These are phyloP conservation scores for Burhinus oedicnemus DNA, from an alignment of 2,113 vertebrate species.

Conservation along the genomic window DNA sequence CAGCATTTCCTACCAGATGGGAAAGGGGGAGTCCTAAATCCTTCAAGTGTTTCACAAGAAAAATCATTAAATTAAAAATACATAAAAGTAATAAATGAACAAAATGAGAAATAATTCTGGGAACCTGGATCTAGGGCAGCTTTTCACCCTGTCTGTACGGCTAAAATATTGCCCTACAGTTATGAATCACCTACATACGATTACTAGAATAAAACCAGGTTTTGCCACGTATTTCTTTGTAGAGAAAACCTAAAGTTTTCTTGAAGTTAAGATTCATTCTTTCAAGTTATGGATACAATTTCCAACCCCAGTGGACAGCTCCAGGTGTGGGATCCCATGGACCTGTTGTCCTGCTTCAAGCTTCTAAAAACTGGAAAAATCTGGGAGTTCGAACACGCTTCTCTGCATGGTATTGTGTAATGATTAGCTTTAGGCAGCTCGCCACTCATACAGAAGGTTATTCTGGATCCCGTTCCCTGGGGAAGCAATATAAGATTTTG, in stretches of 20 bases:
- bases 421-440: not conserved
- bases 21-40: not conserved
- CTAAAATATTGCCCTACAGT: not conserved
- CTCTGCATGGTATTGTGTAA: not conserved
- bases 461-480: not conserved
- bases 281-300: not conserved
- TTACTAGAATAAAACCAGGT: not conserved
- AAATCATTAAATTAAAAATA: not conserved
- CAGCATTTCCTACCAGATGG: not conserved
- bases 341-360: not conserved
- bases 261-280: not conserved
- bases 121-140: not conserved
- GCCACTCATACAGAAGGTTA: not conserved
- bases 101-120: not conserved
- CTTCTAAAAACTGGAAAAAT: not conserved
- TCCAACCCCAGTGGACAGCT: not conserved
- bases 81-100: not conserved
- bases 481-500: not conserved
- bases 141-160: not conserved
- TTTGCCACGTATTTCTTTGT: not conserved
- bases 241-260: not conserved
- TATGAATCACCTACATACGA: fast-evolving
- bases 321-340: not conserved
- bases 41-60: not conserved
- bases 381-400: not conserved